Conservation (phyloP, 1,140 invertebrate genomes). For the Drosophila tsacasi region DNA sequence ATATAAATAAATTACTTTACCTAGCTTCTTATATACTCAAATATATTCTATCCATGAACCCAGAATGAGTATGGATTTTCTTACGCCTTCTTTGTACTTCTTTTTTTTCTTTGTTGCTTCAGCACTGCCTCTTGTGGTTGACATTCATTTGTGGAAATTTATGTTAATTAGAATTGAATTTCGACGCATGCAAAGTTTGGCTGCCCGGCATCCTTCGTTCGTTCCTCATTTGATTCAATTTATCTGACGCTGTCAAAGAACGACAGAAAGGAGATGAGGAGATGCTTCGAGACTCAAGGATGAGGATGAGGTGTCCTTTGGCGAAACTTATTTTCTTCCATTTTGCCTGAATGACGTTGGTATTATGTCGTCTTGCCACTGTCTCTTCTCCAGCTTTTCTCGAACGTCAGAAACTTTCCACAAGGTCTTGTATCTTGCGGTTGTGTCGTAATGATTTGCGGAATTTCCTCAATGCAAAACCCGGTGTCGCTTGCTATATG, state of each 20-base stretch:
- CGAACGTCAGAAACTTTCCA: constrained; percentile 57
- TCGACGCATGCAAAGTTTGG: constrained; percentile 76
- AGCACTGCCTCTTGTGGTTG: constrained; percentile 65
- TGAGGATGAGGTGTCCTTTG: constrained; percentile 38
- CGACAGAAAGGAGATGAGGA: constrained; percentile 7
- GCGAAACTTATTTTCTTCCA: constrained; percentile 53
- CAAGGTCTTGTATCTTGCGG: constrained; percentile 62
- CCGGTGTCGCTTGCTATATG: constrained; percentile 29
- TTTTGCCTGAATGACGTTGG: constrained; percentile 33
- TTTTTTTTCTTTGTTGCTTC: background rate
- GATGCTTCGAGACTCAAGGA: constrained; percentile 4
- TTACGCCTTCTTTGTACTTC: background rate
- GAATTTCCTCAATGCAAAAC: constrained; percentile 68
- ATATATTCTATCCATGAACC: background rate
- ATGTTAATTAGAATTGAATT: constrained; percentile 84
- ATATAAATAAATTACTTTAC: too few relatives aligned
- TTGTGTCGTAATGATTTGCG: constrained; percentile 72
- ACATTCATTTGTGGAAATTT: constrained; percentile 83
- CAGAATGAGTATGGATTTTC: constrained; percentile 6
- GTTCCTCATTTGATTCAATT: constrained; percentile 79
- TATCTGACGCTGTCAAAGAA: constrained; percentile 69
- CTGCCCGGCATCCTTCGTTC: constrained; percentile 33
- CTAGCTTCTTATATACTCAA: too few relatives aligned
- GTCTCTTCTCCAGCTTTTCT: background rate
- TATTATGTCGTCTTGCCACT: constrained; percentile 32